phyloP scores from a whole-genome alignment of 2,113 vertebrate species.

The Oncorhynchus keta region DNA sequence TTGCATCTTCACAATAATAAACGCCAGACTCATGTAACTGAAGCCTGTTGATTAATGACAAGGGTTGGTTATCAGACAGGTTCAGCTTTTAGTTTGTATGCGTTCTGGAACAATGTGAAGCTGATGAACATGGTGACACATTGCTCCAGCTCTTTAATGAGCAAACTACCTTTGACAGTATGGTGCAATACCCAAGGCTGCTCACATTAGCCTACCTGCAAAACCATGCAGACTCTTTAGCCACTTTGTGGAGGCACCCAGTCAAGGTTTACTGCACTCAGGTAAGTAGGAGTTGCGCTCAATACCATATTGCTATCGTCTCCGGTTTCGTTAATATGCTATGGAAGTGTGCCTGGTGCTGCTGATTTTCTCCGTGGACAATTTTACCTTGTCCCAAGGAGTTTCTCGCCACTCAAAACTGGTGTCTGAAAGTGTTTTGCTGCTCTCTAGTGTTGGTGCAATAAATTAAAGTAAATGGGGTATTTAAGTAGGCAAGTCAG shows the following conservation, averaged over 20 bases:
- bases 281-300: constrained; percentile 50
- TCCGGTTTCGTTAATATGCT: too few species aligned
- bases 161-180: constrained; percentile 66
- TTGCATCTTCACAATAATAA: too few species aligned
- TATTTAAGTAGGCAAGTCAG: too few species aligned
- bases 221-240: constrained; percentile 76
- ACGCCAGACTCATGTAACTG: too few species aligned
- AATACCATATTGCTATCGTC: too few species aligned
- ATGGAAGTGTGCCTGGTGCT: too few species aligned
- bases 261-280: constrained; percentile 78
- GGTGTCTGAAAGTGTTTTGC: not conserved
- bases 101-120: constrained; percentile 74
- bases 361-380: too few species aligned
- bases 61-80: not conserved
- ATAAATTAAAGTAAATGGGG: not conserved
- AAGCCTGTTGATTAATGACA: too few species aligned
- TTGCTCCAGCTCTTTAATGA: constrained; percentile 79
- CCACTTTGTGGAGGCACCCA: constrained; percentile 79
- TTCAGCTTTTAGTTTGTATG: constrained; percentile 67
- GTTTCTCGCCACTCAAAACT: too few species aligned
- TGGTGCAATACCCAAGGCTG: constrained; percentile 80
- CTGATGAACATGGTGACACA: constrained; percentile 58
- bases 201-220: constrained; percentile 81
- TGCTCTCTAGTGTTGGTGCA: constrained; percentile 38
- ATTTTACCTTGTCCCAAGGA: too few species aligned